These are phyloP conservation scores for Macrostomum cliftonense DNA, from an alignment of 2,888 invertebrate species.

Conservation along the genomic window DNA sequence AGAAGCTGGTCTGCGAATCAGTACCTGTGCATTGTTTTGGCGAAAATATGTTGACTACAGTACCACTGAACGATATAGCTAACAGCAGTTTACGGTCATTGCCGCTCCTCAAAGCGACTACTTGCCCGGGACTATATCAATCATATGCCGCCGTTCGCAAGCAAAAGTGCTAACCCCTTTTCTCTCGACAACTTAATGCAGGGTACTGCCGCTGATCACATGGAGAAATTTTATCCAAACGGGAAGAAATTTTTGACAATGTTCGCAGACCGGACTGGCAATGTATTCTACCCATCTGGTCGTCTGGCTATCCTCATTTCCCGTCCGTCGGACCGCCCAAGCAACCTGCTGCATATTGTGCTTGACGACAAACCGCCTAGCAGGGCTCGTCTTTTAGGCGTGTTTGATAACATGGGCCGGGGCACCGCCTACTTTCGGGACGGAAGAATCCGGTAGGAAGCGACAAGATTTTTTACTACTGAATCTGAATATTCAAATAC, in stretches of 20 bases:
- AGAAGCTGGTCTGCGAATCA: no score
- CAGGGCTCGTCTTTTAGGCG: constrained; percentile 17
- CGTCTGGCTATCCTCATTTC: constrained; percentile 22
- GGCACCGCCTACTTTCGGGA: constrained; percentile 24
- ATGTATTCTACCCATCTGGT: constrained; percentile 34
- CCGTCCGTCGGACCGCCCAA: not conserved
- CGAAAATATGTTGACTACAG: no score
- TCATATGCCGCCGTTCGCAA: no score
- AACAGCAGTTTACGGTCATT: no score
- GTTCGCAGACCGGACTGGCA: constrained; percentile 34
- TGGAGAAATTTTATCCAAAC: constrained; percentile 10
- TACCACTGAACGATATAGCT: no score
- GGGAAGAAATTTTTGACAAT: constrained; percentile 25
- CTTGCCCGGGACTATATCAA: no score
- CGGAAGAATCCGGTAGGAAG: constrained; percentile 23
- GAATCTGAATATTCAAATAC: no score
- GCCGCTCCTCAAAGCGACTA: no score
- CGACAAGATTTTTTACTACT: no score
- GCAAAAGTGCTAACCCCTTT: no score
- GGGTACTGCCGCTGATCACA: not conserved
- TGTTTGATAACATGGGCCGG: constrained; percentile 27
- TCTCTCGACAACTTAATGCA: no score
- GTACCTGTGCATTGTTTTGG: no score
- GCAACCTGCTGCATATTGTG: constrained; percentile 21
- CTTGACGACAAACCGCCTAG: constrained; percentile 19